These are phyloP conservation scores for Trissolcus basalis DNA, from an alignment of 1,140 invertebrate genomes.

Conservation along the genomic window DNA sequence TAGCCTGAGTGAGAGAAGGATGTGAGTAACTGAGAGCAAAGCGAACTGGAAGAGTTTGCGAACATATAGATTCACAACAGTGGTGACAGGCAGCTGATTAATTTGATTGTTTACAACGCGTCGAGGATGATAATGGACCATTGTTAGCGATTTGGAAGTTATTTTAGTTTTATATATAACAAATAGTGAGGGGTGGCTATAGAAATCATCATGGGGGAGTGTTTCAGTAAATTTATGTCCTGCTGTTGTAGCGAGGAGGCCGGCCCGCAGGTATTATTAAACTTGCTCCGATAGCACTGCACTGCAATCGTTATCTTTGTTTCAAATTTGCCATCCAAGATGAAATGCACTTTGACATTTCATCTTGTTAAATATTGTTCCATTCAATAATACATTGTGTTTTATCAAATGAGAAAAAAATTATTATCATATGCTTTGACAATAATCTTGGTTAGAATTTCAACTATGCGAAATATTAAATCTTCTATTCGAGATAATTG, in stretches of 20 bases:
- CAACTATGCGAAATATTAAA: conserved; percentile 1
- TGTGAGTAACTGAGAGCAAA: too few species aligned
- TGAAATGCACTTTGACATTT: conserved; percentile 41
- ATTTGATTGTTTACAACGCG: conserved; percentile 39
- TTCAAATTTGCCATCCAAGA: background rate
- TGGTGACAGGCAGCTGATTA: conserved; percentile 29
- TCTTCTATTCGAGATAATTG: too few species aligned
- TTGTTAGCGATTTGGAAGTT: conserved; percentile 3
- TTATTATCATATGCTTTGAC: background rate
- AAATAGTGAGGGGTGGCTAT: background rate
- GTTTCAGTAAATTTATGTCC: conserved; percentile 68
- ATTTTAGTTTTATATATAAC: conserved; percentile 13
- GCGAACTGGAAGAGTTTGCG: too few species aligned
- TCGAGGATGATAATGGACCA: conserved; percentile 18
- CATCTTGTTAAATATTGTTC: too few species aligned
- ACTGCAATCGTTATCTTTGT: conserved; percentile 21
- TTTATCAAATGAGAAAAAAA: too few species aligned
- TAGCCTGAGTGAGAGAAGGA: too few species aligned
- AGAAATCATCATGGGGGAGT: conserved; percentile 68
- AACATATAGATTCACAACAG: background rate
- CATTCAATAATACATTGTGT: too few species aligned
- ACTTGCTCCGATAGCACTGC: conserved; percentile 21
- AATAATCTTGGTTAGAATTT: conserved; percentile 1
- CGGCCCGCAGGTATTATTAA: conserved; percentile 76
- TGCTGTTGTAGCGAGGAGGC: conserved; percentile 79